Conservation (phyloP, 2,888 invertebrate genomes). For the Lagria hirta region DNA sequence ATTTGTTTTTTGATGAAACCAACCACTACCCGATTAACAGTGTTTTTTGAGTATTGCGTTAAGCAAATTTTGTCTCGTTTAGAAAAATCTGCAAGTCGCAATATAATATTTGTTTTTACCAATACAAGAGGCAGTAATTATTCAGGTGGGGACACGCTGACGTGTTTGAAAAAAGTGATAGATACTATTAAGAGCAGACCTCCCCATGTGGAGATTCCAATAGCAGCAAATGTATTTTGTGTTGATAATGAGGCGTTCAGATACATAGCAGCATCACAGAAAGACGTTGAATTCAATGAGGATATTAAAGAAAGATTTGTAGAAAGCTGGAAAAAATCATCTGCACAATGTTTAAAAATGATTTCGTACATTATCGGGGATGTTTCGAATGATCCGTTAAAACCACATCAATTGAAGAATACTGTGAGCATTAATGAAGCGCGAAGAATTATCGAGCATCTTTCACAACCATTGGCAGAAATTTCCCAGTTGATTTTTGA, state of each 20-base stretch:
- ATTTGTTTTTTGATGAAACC: slow-evolving; percentile 41
- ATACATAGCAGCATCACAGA: slow-evolving; percentile 36
- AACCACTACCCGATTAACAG: slow-evolving; percentile 35
- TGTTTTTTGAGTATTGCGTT: slow-evolving; percentile 42
- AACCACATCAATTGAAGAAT: slow-evolving; percentile 43
- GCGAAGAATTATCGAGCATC: slow-evolving; percentile 42
- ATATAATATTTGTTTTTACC: slow-evolving; percentile 43
- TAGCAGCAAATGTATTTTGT: slow-evolving; percentile 39
- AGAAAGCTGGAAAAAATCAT: slow-evolving; percentile 37
- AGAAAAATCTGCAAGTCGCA: slow-evolving; percentile 39
- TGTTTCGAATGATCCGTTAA: slow-evolving; percentile 29
- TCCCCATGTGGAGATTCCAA: slow-evolving; percentile 34
- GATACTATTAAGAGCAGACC: slow-evolving; percentile 24
- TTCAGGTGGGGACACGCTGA: slow-evolving; percentile 40
- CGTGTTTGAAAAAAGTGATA: slow-evolving; percentile 32
- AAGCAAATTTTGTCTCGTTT: slow-evolving; percentile 41
- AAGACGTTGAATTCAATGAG: slow-evolving; percentile 30
- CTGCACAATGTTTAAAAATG: slow-evolving; percentile 34
- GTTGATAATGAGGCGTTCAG: slow-evolving; percentile 43
- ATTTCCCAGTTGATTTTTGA: slow-evolving; percentile 46
- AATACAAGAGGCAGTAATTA: slow-evolving; percentile 39
- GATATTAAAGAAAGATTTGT: slow-evolving; percentile 27
- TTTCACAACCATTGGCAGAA: slow-evolving; percentile 47
- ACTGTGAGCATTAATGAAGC: slow-evolving; percentile 48
- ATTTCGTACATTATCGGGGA: slow-evolving; percentile 42